phyloP scores from a whole-genome alignment of 2,797 vertebrate genomes.

The Rhinatrema bivittatum region DNA sequence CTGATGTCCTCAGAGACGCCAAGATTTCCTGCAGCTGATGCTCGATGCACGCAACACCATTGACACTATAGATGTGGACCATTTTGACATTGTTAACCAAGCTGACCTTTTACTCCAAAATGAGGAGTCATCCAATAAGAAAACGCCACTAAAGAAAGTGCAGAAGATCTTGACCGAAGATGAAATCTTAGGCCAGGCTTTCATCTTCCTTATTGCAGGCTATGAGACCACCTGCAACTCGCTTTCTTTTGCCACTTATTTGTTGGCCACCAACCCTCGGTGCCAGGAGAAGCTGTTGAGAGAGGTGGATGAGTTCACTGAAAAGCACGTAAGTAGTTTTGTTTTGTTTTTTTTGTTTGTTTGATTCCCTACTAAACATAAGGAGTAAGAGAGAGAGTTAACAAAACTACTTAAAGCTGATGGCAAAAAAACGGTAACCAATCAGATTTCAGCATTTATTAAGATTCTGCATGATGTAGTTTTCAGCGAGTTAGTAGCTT shows the following conservation, averaged over 20 bases:
- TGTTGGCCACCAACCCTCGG: slow-evolving; percentile 73
- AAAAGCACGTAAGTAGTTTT: slow-evolving; percentile 68
- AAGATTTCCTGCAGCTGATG: slow-evolving; percentile 88
- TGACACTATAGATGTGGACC: slow-evolving; percentile 31
- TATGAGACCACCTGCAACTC: slow-evolving; percentile 84
- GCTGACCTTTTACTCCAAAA: slow-evolving; percentile 17
- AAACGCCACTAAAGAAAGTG: background rate
- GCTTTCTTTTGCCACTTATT: slow-evolving; percentile 76
- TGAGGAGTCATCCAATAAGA: background rate
- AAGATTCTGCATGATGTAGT: no score
- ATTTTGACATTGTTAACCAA: slow-evolving; percentile 50
- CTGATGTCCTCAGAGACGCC: slow-evolving; percentile 56
- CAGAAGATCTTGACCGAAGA: slow-evolving; percentile 70
- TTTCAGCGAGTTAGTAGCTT: no score
- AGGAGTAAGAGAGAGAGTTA: no score
- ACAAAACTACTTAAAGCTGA: no score
- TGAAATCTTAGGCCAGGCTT: slow-evolving; percentile 84
- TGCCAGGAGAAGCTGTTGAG: slow-evolving; percentile 70
- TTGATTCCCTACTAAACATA: background rate
- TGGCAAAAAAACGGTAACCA: no score
- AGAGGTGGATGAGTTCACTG: slow-evolving; percentile 77
- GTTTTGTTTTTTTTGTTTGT: background rate
- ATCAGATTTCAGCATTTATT: no score
- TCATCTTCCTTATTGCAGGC: slow-evolving; percentile 83
- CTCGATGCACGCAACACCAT: slow-evolving; percentile 59